phyloP scores from a whole-genome alignment of 1,140 invertebrate genomes.

The Bombus breviceps region DNA sequence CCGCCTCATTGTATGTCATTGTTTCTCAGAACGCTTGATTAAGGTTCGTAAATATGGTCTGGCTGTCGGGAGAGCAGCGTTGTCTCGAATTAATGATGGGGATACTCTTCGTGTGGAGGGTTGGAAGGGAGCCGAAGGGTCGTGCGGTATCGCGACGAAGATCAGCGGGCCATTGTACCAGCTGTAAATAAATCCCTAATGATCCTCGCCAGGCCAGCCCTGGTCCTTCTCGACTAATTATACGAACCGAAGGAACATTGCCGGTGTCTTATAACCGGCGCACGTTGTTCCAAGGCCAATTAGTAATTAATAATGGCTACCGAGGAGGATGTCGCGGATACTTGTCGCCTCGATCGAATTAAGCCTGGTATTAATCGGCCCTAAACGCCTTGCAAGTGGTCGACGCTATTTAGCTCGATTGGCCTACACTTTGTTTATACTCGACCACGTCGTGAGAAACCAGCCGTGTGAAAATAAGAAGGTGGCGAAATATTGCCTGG shows the following conservation, averaged over 20 bases:
- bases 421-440: background rate
- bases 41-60: slow-evolving; percentile 55
- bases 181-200: slow-evolving; percentile 73
- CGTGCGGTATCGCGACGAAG: slow-evolving; percentile 58
- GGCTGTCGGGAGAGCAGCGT: slow-evolving; percentile 10
- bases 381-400: slow-evolving; percentile 40
- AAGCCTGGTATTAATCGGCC: slow-evolving; percentile 58
- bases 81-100: slow-evolving; percentile 54
- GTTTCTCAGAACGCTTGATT: slow-evolving; percentile 63
- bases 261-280: slow-evolving; percentile 57
- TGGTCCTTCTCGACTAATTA: slow-evolving; percentile 63
- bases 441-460: background rate
- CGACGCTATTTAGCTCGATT: slow-evolving; percentile 27
- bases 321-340: slow-evolving; percentile 48
- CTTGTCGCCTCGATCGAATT: slow-evolving; percentile 67
- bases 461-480: background rate
- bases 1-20: slow-evolving; percentile 37
- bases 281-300: slow-evolving; percentile 49
- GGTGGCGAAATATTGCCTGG: background rate
- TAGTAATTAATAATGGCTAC: slow-evolving; percentile 67
- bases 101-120: slow-evolving; percentile 31
- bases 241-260: slow-evolving; percentile 53
- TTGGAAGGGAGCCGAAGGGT: slow-evolving; percentile 24
- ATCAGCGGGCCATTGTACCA: slow-evolving; percentile 67
- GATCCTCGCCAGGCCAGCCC: slow-evolving; percentile 48